These are phyloP conservation scores for Raphicerus campestris DNA, from an alignment of 2,113 vertebrate genomes.

Conservation along the genomic window DNA sequence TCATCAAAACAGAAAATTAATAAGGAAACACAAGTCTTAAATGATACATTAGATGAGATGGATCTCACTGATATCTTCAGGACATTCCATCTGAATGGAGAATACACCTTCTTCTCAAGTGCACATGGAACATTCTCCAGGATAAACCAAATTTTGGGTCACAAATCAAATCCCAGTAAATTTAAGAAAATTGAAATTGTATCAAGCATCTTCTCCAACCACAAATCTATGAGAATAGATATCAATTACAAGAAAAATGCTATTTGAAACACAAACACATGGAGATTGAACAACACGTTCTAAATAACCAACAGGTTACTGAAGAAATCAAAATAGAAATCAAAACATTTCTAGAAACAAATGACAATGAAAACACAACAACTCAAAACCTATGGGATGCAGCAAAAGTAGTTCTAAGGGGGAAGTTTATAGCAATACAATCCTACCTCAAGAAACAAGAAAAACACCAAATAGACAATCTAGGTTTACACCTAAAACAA, in stretches of 20 bases:
- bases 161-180: background rate
- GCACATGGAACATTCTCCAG: background rate
- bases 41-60: background rate
- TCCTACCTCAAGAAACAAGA: background rate
- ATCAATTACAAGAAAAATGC: background rate
- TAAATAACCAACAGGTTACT: background rate
- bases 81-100: background rate
- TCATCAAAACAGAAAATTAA: background rate
- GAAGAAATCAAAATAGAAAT: background rate
- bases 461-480: background rate
- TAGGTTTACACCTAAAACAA: background rate
- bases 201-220: background rate
- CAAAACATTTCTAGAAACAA: background rate
- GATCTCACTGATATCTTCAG: background rate
- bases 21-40: background rate
- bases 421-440: background rate
- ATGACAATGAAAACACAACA: background rate
- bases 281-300: background rate
- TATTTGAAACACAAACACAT: background rate
- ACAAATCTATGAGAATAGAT: background rate
- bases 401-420: background rate
- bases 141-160: background rate
- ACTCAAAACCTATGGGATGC: background rate
- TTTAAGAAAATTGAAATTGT: background rate
- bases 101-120: background rate